Evolutionary conservation across 1,140 invertebrate genomes (phyloP).

Genomic region (Euglossa dilemma): DNA sequence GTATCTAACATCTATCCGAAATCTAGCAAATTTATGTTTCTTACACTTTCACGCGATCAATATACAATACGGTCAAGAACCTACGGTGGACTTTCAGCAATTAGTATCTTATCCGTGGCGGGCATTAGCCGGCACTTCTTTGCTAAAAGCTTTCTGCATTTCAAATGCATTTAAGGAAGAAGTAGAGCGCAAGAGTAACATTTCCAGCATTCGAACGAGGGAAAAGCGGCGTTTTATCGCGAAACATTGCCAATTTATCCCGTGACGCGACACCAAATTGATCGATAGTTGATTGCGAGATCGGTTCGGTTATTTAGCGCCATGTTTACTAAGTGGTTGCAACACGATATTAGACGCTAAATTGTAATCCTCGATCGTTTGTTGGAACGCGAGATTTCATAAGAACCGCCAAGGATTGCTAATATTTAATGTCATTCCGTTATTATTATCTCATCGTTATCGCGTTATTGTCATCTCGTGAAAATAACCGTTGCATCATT

Average conservation of each 20-base stretch:
- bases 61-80: constrained; percentile 29
- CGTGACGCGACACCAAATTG: not conserved
- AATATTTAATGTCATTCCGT: constrained; percentile 20
- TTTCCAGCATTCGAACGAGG: not conserved
- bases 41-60: constrained; percentile 31
- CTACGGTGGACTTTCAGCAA: constrained; percentile 18
- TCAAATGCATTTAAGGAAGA: not conserved
- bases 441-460: not conserved
- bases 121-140: not conserved
- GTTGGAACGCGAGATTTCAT: not conserved
- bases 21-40: not conserved
- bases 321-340: constrained; percentile 21
- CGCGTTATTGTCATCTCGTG: not conserved
- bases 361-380: constrained; percentile 6
- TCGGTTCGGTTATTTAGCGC: constrained; percentile 3
- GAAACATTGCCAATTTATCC: not conserved
- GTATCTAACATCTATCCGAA: not conserved
- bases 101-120: constrained; percentile 36
- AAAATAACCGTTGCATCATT: constrained; percentile 18
- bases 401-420: not conserved
- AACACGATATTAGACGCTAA: not conserved
- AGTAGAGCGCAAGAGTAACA: not conserved
- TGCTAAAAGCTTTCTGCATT: not conserved
- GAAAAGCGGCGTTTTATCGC: not conserved
- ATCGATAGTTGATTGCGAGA: constrained; percentile 27